phyloP scores from a whole-genome alignment of 2,888 invertebrate genomes.

The Dexiosoma caninum region DNA sequence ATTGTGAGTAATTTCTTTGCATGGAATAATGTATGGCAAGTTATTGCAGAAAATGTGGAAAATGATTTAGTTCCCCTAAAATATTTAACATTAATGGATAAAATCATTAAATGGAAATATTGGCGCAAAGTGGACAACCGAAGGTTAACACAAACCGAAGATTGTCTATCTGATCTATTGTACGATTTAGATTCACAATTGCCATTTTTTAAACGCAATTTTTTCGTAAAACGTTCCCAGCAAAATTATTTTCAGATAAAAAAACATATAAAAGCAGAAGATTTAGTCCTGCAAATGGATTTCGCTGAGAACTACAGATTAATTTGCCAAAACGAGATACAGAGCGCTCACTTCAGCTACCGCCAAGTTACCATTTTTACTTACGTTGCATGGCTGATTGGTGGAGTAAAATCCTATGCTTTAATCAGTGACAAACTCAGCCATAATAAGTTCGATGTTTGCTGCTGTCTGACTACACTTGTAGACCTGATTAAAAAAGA shows the following conservation, averaged over 20 bases:
- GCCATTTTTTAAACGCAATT: constrained; percentile 18
- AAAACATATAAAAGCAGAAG: constrained; percentile 20
- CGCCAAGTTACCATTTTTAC: constrained; percentile 29
- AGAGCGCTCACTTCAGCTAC: constrained; percentile 28
- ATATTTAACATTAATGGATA: background rate
- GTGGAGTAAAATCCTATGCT: background rate
- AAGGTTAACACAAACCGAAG: constrained; percentile 7
- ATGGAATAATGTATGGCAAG: too few relatives aligned
- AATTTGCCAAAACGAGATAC: constrained; percentile 18
- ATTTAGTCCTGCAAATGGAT: constrained; percentile 3
- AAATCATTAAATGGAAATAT: constrained; percentile 20
- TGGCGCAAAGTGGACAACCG: constrained; percentile 23
- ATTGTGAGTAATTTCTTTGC: too few relatives aligned
- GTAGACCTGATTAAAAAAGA: too few relatives aligned
- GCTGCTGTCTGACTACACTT: too few relatives aligned
- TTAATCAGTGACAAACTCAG: constrained; percentile 23
- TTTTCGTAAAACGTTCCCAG: constrained; percentile 11
- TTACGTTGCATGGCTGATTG: constrained; percentile 18
- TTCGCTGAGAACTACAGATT: background rate
- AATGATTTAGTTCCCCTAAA: background rate
- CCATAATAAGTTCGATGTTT: background rate
- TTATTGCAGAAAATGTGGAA: too few relatives aligned
- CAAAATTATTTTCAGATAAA: constrained; percentile 9
- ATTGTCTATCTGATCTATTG: constrained; percentile 17
- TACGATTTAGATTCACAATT: constrained; percentile 15